Evolutionary conservation across 2,888 invertebrate genomes (phyloP), one percentile per base, ranked within the genome.

Genomic region (Mimachlamys varia): DNA sequence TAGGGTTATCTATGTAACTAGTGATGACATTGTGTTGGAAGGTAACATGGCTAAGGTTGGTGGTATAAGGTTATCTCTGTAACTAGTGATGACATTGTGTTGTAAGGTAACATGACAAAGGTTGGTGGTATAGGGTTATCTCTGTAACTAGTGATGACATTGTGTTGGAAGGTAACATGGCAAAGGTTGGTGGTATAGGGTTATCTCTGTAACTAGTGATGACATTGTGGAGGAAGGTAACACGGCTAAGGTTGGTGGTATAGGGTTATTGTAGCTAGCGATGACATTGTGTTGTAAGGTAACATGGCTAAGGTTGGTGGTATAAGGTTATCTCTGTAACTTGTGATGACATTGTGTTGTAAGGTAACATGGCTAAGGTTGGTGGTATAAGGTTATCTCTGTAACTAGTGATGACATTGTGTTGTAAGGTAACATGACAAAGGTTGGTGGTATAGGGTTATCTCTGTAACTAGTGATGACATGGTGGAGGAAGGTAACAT

Each of bases 361-460:
- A 92, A 89, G 96, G 95, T 55, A 95, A 94, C 89, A 90, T 92
- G 38, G 95, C 95, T 7, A 97, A 97, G 95, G 96, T 96, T 91
- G 53, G 89, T 90, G 4, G 22, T 58, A 19, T n/a, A 1, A 3
- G 58, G n/a, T 19, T 58, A n/a, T 7, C 22, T 53, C 53, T 2
- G 53, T 2, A 53, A 53, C 44, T 53, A 53, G 95, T 44, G 55
- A 92, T 15, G 93, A 94, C 37, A 93, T 96, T 53, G 96, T 96
- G 7, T 94, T 93, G 91, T 92, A 92, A 89, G 96, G 95, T 55
- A 95, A 94, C 89, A 90, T 92, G 38, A 95, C 95, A 7, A 97
- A 97, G 95, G 96, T 96, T 91, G 53, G 89, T 90, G 4, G 22
- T 58, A 19, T n/a, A 1, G 15, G 58, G n/a, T 19, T 58, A n/a